Conservation (phyloP, 1,140 invertebrate genomes). For the Brachionus koreanus region DNA sequence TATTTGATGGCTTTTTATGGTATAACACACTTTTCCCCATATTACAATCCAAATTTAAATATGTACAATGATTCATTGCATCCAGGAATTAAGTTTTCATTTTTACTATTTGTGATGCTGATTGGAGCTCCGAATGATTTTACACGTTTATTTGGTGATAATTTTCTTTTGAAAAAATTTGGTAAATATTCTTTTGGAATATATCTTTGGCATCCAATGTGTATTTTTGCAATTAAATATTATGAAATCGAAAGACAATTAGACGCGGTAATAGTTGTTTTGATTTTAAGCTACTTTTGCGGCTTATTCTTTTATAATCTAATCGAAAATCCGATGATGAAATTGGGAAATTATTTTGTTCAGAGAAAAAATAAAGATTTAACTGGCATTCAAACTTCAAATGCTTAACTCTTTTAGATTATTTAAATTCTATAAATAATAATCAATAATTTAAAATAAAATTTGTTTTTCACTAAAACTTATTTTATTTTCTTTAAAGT, state of each 20-base stretch:
- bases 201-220: too few species aligned
- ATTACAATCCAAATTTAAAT: neutral
- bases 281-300: neutral
- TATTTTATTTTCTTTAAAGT: too few species aligned
- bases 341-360: too few species aligned
- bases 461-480: too few species aligned
- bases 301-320: neutral
- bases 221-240: too few species aligned
- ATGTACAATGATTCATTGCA: neutral
- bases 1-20: constrained; percentile 11
- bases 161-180: constrained; percentile 2
- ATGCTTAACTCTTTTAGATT: too few species aligned
- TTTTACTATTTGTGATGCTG: neutral
- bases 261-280: neutral
- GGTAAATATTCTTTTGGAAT: constrained; percentile 19
- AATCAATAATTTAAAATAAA: too few species aligned
- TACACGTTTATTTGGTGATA: neutral
- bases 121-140: constrained; percentile 10
- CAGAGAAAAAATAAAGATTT: too few species aligned
- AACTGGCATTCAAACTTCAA: too few species aligned
- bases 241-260: neutral
- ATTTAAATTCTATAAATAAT: too few species aligned
- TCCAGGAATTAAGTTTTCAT: neutral
- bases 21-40: neutral
- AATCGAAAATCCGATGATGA: too few species aligned